Percentiles rank a stretch among this genome's conserved stretches.
Conservation (phyloP, 2,888 invertebrate species). For the Drosophila percnosoma region DNA sequence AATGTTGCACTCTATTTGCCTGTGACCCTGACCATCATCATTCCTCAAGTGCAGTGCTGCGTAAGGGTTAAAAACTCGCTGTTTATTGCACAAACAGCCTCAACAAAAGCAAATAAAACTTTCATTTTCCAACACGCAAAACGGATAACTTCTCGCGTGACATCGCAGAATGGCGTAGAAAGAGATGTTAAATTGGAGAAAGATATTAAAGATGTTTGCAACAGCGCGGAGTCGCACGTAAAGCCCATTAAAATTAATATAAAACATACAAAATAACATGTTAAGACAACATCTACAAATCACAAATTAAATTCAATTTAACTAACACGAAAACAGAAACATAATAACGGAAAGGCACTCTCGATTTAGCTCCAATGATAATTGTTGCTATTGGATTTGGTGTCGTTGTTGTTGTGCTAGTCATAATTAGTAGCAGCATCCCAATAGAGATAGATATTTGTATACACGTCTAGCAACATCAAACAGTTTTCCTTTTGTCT, state of each 20-base stretch:
- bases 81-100: conserved; percentile 33
- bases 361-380: conserved; percentile 44
- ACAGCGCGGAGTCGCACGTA: conserved; percentile 59
- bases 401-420: conserved; percentile 19
- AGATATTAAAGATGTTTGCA: conserved; percentile 22
- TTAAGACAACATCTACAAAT: conserved; percentile 52
- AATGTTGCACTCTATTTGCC: conserved; percentile 50
- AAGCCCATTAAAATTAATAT: conserved; percentile 70
- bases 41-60: conserved; percentile 1
- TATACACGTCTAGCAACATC: conserved; percentile 22
- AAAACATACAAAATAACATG: conserved; percentile 22
- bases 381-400: conserved; percentile 30
- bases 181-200: conserved; percentile 31
- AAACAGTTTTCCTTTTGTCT: conserved; percentile 69
- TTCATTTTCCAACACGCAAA: conserved; percentile 78
- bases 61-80: conserved; percentile 37
- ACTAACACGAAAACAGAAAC: conserved; percentile 28
- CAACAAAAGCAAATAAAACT: conserved; percentile 60
- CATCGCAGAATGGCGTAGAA: conserved; percentile 57
- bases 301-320: conserved; percentile 56
- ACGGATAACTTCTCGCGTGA: conserved; percentile 74
- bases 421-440: conserved; percentile 65
- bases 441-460: conserved; percentile 44
- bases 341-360: conserved; percentile 36
- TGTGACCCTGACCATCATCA: conserved; percentile 34